Evolutionary conservation across 2,113 vertebrate species (phyloP).

Genomic region (Peucedramus taeniatus): DNA sequence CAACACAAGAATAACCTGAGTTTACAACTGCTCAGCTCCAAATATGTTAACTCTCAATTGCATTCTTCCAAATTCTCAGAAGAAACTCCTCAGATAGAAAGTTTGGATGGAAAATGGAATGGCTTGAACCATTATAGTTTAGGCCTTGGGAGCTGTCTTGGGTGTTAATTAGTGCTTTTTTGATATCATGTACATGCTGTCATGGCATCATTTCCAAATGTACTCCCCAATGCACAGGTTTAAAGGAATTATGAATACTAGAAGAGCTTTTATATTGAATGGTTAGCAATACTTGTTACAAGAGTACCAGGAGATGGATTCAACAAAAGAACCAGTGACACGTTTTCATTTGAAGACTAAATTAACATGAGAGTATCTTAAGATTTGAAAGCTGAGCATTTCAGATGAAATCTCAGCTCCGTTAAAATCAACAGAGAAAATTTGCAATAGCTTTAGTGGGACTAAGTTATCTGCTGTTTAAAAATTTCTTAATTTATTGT

Average conservation of each 20-base stretch:
- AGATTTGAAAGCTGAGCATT: neutral
- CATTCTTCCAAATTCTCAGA: neutral
- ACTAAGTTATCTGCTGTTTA: neutral
- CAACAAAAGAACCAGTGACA: neutral
- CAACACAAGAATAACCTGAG: neutral
- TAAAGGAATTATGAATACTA: neutral
- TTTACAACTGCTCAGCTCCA: neutral
- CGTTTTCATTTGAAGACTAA: neutral
- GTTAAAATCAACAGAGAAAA: neutral
- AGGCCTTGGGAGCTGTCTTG: neutral
- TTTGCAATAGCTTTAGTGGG: neutral
- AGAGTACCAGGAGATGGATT: neutral
- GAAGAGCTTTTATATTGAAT: neutral
- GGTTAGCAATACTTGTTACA: neutral
- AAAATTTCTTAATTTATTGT: neutral
- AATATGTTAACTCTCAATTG: rapidly evolving
- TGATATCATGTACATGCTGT: neutral
- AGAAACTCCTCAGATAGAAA: neutral
- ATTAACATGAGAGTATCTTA: neutral
- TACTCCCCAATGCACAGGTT: neutral
- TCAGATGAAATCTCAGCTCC: neutral
- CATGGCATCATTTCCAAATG: neutral
- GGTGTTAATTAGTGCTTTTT: neutral
- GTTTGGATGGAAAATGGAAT: neutral
- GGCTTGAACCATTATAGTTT: neutral